phyloP scores from a whole-genome alignment of 2,797 vertebrate genomes.

The Acropternis orthonyx region DNA sequence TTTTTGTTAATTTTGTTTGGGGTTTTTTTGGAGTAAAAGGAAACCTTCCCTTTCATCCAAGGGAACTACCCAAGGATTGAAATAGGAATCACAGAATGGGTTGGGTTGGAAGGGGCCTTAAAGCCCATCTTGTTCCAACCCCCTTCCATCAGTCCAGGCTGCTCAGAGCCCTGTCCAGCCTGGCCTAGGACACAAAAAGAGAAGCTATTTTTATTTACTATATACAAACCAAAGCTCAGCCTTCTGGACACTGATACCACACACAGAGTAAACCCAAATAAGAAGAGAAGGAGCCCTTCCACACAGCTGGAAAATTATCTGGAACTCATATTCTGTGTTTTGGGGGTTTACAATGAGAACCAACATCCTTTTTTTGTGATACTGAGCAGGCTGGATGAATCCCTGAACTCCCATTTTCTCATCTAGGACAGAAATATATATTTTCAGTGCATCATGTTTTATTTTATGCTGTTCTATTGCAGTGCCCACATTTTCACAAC shows the following conservation, averaged over 20 bases:
- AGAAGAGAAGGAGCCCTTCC: not conserved
- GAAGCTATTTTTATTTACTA: not conserved
- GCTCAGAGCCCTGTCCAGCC: not conserved
- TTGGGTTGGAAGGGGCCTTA: not conserved
- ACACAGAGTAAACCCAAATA: not conserved
- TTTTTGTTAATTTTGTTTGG: no score
- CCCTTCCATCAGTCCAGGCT: not conserved
- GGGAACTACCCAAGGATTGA: not conserved
- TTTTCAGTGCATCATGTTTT: not conserved
- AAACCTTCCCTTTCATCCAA: not conserved
- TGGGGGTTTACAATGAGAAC: not conserved
- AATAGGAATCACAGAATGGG: not conserved
- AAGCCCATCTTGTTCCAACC: not conserved
- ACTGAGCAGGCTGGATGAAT: not conserved
- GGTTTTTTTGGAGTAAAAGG: not conserved
- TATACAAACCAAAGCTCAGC: not conserved
- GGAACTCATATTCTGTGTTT: not conserved
- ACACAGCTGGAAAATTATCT: not conserved
- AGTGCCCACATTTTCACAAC: conserved; percentile 2
- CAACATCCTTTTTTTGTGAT: not conserved
- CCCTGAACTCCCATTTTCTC: not conserved
- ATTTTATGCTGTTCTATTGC: not conserved
- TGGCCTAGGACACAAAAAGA: not conserved
- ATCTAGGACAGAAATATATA: not conserved
- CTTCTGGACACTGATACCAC: not conserved